Percentiles rank a stretch among this genome's conserved stretches.
Conservation (phyloP, 2,888 invertebrate genomes). For the Synanthedon tipuliformis region DNA sequence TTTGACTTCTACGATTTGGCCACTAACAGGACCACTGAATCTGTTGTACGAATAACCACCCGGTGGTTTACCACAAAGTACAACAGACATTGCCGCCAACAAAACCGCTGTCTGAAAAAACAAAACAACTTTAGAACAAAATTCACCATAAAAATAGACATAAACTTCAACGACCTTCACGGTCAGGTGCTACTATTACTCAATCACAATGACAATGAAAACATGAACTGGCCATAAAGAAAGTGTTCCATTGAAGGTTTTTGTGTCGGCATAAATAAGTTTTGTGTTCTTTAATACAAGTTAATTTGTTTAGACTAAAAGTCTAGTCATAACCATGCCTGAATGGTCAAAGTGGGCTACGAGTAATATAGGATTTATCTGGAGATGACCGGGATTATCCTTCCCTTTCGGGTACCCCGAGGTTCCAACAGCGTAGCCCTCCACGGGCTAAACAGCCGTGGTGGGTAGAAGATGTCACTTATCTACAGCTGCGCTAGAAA, state of each 20-base stretch:
- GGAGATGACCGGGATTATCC: too few species aligned
- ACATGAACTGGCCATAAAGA: constrained; percentile 12
- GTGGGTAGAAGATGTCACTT: too few species aligned
- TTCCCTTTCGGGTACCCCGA: too few species aligned
- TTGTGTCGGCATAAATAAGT: not conserved
- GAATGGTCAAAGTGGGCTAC: too few species aligned
- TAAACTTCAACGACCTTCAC: constrained; percentile 41
- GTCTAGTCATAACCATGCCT: too few species aligned
- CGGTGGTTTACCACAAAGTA: constrained; percentile 31
- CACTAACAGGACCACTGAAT: constrained; percentile 81
- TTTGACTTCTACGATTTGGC: constrained; percentile 68
- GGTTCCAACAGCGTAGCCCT: too few species aligned
- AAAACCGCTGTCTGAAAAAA: constrained; percentile 35
- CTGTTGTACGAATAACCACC: constrained; percentile 78
- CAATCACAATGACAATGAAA: constrained; percentile 54
- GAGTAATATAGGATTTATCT: too few species aligned
- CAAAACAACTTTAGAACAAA: not conserved
- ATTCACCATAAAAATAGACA: not conserved
- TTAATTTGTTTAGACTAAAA: too few species aligned
- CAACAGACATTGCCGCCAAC: constrained; percentile 30
- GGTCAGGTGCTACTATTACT: constrained; percentile 34
- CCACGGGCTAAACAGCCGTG: too few species aligned
- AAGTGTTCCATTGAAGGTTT: not conserved
- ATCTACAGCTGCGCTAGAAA: too few species aligned
- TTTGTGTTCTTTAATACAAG: too few species aligned